Conservation (phyloP, 2,797 vertebrate species). For the Peromyscus attwateri region DNA sequence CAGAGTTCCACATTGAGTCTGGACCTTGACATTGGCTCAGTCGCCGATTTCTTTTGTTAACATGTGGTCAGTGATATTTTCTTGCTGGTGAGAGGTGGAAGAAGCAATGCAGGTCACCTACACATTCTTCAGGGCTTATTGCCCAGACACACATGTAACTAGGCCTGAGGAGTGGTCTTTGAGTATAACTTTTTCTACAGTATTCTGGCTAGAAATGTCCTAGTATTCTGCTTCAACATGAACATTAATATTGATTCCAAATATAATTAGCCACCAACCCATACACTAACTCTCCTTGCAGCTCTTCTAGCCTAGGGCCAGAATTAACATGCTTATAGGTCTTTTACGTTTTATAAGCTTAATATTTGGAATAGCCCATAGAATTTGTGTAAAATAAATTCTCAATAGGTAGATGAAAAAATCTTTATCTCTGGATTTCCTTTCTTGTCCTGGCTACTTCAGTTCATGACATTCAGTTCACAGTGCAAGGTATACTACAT, state of each 20-base stretch:
- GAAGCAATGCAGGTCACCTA: neutral
- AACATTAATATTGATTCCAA: conserved; percentile 51
- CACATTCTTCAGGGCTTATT: neutral
- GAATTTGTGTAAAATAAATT: neutral
- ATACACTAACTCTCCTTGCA: neutral
- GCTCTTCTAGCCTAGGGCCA: neutral
- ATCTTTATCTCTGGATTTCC: neutral
- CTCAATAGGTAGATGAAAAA: neutral
- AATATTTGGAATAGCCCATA: conserved; percentile 3
- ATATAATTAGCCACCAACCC: conserved; percentile 10
- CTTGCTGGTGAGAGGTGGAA: conserved; percentile 10
- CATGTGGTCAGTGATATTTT: neutral
- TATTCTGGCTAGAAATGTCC: conserved; percentile 16
- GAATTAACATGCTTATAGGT: neutral
- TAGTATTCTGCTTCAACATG: neutral
- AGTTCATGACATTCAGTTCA: conserved; percentile 46
- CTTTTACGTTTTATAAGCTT: conserved; percentile 36
- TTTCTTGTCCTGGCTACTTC: conserved; percentile 33
- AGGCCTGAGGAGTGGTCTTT: conserved; percentile 8
- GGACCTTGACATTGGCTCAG: neutral
- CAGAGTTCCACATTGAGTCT: neutral
- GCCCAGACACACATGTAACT: neutral
- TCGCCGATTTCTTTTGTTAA: conserved; percentile 20
- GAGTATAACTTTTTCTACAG: neutral
- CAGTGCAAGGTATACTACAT: neutral